Evolutionary conservation across 2,113 vertebrate genomes (phyloP).

Genomic region (Percina caprodes): DNA sequence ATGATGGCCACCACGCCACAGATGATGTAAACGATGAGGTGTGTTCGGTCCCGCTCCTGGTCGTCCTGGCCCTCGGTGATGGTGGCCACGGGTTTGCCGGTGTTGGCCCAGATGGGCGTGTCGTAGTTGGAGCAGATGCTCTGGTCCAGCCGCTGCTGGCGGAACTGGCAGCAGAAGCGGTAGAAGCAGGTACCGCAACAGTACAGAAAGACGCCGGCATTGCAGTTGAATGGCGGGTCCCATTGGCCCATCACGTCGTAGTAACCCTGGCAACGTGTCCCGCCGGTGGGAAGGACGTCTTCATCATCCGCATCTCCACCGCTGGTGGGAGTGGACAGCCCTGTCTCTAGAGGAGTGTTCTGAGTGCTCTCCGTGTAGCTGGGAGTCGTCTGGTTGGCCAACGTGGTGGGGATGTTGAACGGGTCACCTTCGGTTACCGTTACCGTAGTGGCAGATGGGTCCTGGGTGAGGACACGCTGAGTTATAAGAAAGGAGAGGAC

Average conservation of each 20-base stretch:
- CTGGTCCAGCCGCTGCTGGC: conserved; percentile 92
- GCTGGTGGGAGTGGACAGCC: conserved; percentile 80
- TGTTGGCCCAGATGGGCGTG: conserved; percentile 93
- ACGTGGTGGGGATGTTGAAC: conserved; percentile 42
- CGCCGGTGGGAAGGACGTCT: conserved; percentile 75
- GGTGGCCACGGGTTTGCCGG: conserved; percentile 88
- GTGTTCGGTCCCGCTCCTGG: conserved; percentile 88
- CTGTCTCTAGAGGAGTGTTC: conserved; percentile 72
- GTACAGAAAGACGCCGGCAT: conserved; percentile 91
- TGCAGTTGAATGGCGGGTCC: conserved; percentile 99
- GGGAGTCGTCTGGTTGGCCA: conserved; percentile 66
- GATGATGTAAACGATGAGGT: conserved; percentile 95
- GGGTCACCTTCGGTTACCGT: conserved; percentile 39
- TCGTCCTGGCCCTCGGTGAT: conserved; percentile 86
- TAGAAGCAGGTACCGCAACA: conserved; percentile 98
- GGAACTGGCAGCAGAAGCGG: conserved; percentile 98
- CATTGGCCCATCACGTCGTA: conserved; percentile 99
- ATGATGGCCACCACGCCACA: conserved; percentile 94
- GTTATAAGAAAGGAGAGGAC: conserved; percentile 36
- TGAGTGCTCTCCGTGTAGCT: conserved; percentile 64
- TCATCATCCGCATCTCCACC: conserved; percentile 83
- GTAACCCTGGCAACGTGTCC: conserved; percentile 94
- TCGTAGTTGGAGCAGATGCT: conserved; percentile 94
- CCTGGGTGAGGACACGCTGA: conserved; percentile 60
- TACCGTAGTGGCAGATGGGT: conserved; percentile 55